phyloP scores from a whole-genome alignment of 2,888 invertebrate species.

The Lithosia quadra region DNA sequence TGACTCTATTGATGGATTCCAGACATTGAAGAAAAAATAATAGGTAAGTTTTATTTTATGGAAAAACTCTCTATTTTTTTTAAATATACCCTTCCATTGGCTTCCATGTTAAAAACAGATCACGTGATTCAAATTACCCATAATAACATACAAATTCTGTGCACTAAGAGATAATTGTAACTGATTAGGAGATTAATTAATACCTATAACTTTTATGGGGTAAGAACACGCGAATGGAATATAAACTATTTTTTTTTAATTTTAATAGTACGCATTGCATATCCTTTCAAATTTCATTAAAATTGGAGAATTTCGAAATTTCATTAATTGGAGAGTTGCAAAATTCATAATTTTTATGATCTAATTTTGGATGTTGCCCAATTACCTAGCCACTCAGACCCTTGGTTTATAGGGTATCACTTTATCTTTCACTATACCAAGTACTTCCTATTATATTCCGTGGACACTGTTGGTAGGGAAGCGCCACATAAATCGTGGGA shows the following conservation, averaged over 20 bases:
- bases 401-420: too few relatives aligned
- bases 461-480: not conserved
- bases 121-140: constrained; percentile 2
- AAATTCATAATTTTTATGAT: too few relatives aligned
- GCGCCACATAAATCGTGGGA: not conserved
- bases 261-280: not conserved
- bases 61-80: too few relatives aligned
- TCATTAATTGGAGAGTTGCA: too few relatives aligned
- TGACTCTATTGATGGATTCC: too few relatives aligned
- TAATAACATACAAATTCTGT: constrained; percentile 1
- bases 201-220: not conserved
- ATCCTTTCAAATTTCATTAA: too few relatives aligned
- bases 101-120: not conserved
- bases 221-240: constrained; percentile 1
- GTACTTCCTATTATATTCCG: not conserved
- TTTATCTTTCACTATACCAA: not conserved
- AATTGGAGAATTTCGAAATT: too few relatives aligned
- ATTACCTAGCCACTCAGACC: too few relatives aligned
- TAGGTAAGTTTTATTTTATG: too few relatives aligned
- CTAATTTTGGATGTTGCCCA: too few relatives aligned
- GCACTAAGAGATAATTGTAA: constrained; percentile 1
- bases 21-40: too few relatives aligned
- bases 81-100: too few relatives aligned
- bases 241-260: not conserved
- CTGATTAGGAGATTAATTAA: not conserved